Evolutionary conservation across 2,888 invertebrate species (phyloP), one percentile per base, ranked within the genome.

Genomic region (Coecobrya sp.): DNA sequence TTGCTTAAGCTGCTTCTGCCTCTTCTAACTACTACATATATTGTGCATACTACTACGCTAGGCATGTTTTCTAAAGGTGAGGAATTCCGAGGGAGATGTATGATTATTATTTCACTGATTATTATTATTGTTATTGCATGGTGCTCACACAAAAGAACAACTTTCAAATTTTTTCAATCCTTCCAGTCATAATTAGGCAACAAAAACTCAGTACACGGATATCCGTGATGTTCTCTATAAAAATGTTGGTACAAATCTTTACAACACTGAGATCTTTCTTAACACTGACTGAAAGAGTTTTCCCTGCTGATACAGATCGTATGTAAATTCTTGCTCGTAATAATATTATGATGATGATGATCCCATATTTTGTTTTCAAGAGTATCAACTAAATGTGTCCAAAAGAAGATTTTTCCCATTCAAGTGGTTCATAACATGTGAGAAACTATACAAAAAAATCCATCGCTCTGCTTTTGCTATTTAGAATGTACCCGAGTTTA

Each of bases 41-140:
- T 2, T 2, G 13, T 68, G n/a, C n/a, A 30, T 68, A 11, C 49
- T 49, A 1, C 49, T n/a, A 16, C 16, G 10, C 1, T 49, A 11
- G 8, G 59, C 59, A 19, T 59, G 59, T 89, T 52, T 86, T 73
- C 30, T 42, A 65, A n/a, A 62, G 52, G 85, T 45, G 76, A 85
- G 84, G 79, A 76, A 65, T 90, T 65, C 70, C 68, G 10, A 42
- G 55, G 55, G 73, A 85, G 90, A 90, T 85, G 85, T 73, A 90
- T 52, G 90, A 62, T 90, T 90, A 90, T 85, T 85, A 85, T 90
- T 90, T 90, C 85, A 62, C 65, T 90, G 90, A 90, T 90, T 85
- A 89, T 89, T 89, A 89, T 90, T 90, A 90, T 85, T 90, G 90
- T 90, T 90, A 90, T 90, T 85, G 90, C 90, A 42, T 90, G 65